Base-by-base conservation (phyloP, 30 jellyfish, hydroid and myxozoan species). In the Aurelia coerulea region DNA sequence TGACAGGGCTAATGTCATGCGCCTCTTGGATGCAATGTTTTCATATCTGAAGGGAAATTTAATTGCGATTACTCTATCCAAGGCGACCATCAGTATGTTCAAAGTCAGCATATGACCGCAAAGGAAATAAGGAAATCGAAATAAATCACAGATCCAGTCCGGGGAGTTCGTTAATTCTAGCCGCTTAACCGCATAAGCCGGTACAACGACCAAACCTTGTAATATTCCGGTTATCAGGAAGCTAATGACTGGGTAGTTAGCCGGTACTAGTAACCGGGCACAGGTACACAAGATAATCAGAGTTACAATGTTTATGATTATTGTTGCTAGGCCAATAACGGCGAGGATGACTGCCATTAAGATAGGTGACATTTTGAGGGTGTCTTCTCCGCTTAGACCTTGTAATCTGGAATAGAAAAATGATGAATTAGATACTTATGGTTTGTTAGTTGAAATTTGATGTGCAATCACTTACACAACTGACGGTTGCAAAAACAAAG, bases 61-160 rank as follows among this genome's bases (percentile, higher is more conserved):
- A 17, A 84, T 74, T 5, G 93, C 88, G 37, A 53, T 60, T 31
- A 72, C 19, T 50, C 93, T 67, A 59, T 84, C 93, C 54, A 84
- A 6, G 14, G 84, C 83, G 31, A 73, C 81, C 13, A 74, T 63
- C 74, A 72, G 65, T 14, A 84, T 33, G 62, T 80, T 84, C 29
- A 84, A 76, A 52, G 82, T 60, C 79, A 62, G 53, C 81, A 84
- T 62, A 62, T 84, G 93, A 5, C 88, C 93, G 80, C 93, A 84
- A 10, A 84, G 68, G 82, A 84, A 72, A 65, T 84, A 84, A 1
- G 87, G 88, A 42, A 84, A 84, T 41, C 93, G 72, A 50, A 74
- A 84, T 37, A 74, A 29, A 74, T 84, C 93, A 65, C 93, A 84
- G 2, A 63, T 33, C 93, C 93, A 84, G 15, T 71, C 79, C 34